These are phyloP conservation scores for Neolamprologus modestus DNA, from an alignment of 2,113 vertebrate species.

Conservation along the genomic window DNA sequence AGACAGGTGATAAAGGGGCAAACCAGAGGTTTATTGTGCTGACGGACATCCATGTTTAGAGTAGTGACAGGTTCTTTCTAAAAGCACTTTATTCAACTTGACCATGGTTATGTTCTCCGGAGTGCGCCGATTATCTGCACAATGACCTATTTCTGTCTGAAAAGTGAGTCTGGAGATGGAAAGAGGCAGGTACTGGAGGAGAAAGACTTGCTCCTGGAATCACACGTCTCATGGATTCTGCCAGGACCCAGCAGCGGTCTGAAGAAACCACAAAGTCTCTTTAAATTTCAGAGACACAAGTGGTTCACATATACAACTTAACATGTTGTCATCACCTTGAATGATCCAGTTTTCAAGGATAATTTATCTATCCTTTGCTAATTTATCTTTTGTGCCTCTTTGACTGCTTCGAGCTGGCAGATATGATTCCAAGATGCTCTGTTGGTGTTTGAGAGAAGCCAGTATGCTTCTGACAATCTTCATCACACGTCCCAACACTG, in stretches of 20 bases:
- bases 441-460: conserved; percentile 23
- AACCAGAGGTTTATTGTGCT: background rate
- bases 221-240: background rate
- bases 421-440: conserved; percentile 10
- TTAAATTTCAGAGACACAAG: background rate
- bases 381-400: background rate
- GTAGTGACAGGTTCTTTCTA: conserved; percentile 4
- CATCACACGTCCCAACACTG: conserved; percentile 20
- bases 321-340: background rate
- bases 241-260: background rate
- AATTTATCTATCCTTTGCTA: background rate
- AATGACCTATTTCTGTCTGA: conserved; percentile 42
- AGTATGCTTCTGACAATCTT: conserved; percentile 28
- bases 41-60: background rate
- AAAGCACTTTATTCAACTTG: conserved; percentile 14
- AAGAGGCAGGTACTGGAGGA: conserved; percentile 9
- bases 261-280: background rate
- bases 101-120: background rate
- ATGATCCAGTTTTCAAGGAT: background rate
- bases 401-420: background rate
- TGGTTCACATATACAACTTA: background rate
- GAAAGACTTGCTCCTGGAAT: background rate
- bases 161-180: background rate
- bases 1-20: background rate
- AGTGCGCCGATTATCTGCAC: conserved; percentile 16